Conservation (phyloP, 2,888 invertebrate genomes). For the Meiosimyza decipiens region DNA sequence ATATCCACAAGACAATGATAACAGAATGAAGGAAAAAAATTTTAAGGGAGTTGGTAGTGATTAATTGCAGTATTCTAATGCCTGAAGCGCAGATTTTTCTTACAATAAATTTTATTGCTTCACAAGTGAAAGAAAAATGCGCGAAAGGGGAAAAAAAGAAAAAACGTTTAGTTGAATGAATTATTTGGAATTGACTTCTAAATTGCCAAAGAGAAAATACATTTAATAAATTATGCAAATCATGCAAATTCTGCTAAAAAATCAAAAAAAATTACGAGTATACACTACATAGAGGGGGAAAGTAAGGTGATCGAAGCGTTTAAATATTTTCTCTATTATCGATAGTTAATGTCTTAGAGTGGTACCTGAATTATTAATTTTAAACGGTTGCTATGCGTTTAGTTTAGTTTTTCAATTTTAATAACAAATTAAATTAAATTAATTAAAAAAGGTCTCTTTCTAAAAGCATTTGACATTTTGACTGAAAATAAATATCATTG, state of each 20-base stretch:
- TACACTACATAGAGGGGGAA: no score
- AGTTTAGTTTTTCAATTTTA: no score
- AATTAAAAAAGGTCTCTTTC: no score
- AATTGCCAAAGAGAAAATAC: background rate
- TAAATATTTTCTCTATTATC: no score
- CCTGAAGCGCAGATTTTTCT: background rate
- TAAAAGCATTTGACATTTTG: no score
- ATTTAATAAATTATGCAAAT: background rate
- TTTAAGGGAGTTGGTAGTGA: background rate
- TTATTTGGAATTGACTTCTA: background rate
- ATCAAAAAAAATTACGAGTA: no score
- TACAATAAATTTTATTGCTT: background rate
- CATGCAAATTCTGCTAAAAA: background rate
- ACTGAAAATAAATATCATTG: no score
- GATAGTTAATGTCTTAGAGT: no score
- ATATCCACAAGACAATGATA: background rate
- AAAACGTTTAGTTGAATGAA: background rate
- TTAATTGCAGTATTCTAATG: background rate
- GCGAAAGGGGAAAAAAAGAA: background rate
- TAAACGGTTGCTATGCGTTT: no score
- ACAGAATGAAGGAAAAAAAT: background rate
- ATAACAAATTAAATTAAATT: no score
- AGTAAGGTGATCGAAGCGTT: no score
- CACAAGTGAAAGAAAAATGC: background rate
- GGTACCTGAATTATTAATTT: no score